Evolutionary conservation across 2,888 invertebrate genomes (phyloP).

Genomic region (Lissonota sp.): DNA sequence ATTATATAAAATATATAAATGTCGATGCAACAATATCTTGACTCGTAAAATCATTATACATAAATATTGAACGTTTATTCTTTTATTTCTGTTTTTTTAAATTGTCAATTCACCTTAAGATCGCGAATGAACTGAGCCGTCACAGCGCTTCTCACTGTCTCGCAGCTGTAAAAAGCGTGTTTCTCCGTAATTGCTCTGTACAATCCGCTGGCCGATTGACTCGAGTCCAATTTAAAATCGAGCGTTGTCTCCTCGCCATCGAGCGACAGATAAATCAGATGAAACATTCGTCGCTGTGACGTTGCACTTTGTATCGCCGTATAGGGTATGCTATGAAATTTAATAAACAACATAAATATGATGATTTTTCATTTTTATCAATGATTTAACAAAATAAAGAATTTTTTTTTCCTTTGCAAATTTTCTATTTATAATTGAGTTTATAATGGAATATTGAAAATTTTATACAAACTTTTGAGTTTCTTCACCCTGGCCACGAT

Average conservation of each 20-base stretch:
- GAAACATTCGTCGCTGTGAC: constrained; percentile 90
- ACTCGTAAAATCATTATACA: too few species aligned
- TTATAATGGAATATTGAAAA: background rate
- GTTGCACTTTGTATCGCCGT: constrained; percentile 92
- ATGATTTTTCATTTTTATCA: constrained; percentile 7
- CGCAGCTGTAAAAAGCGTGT: constrained; percentile 96
- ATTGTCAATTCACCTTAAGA: constrained; percentile 87
- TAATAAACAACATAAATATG: constrained; percentile 15
- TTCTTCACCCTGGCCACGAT: constrained; percentile 88
- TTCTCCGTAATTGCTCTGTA: constrained; percentile 96
- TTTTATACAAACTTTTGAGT: constrained; percentile 85
- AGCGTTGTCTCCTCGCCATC: constrained; percentile 89
- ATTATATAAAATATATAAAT: background rate
- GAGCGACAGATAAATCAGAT: constrained; percentile 89
- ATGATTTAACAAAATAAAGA: background rate
- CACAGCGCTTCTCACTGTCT: constrained; percentile 94
- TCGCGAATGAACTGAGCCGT: constrained; percentile 95
- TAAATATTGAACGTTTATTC: background rate
- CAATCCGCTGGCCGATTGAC: constrained; percentile 92
- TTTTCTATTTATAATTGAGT: constrained; percentile 29
- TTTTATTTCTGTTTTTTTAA: constrained; percentile 9
- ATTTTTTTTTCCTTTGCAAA: background rate
- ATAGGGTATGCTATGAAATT: constrained; percentile 89
- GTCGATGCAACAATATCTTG: background rate
- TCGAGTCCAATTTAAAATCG: constrained; percentile 92